phyloP scores from a whole-genome alignment of 2,888 invertebrate species.

The Nemurella pictetii region DNA sequence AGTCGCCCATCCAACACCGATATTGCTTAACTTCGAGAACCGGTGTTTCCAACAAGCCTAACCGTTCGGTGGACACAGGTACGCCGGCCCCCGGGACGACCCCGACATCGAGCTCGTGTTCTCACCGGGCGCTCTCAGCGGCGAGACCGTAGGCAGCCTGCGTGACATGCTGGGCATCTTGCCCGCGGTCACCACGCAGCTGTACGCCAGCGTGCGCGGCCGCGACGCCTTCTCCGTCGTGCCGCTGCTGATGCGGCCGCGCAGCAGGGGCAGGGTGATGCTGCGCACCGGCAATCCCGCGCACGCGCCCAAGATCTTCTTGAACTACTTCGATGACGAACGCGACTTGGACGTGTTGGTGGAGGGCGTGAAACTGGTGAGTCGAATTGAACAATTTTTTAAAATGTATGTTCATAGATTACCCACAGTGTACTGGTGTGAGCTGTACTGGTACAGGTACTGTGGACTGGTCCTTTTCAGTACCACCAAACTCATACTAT shows the following conservation, averaged over 20 bases:
- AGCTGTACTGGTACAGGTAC: too few relatives aligned
- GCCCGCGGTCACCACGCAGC: constrained; percentile 60
- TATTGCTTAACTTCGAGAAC: too few relatives aligned
- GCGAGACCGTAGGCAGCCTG: constrained; percentile 66
- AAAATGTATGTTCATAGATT: too few relatives aligned
- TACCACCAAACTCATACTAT: too few relatives aligned
- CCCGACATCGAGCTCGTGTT: constrained; percentile 82
- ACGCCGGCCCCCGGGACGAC: constrained; percentile 53
- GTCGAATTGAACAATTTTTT: too few relatives aligned
- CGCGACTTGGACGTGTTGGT: constrained; percentile 74
- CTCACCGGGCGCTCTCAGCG: constrained; percentile 74
- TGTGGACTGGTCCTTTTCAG: too few relatives aligned
- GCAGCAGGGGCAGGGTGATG: constrained; percentile 70
- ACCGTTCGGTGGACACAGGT: too few relatives aligned
- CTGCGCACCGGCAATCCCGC: constrained; percentile 72
- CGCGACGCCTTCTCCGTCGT: constrained; percentile 69
- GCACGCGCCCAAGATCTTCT: constrained; percentile 75
- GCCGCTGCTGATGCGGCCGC: constrained; percentile 73
- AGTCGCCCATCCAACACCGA: too few relatives aligned
- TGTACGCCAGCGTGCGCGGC: constrained; percentile 58
- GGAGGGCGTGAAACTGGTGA: constrained; percentile 73
- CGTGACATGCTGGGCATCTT: constrained; percentile 51
- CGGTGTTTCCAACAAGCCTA: too few relatives aligned
- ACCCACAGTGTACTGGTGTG: too few relatives aligned
- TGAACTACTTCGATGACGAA: constrained; percentile 75